Conservation (phyloP, 2,888 invertebrate species). For the Cephonodes hylas region DNA sequence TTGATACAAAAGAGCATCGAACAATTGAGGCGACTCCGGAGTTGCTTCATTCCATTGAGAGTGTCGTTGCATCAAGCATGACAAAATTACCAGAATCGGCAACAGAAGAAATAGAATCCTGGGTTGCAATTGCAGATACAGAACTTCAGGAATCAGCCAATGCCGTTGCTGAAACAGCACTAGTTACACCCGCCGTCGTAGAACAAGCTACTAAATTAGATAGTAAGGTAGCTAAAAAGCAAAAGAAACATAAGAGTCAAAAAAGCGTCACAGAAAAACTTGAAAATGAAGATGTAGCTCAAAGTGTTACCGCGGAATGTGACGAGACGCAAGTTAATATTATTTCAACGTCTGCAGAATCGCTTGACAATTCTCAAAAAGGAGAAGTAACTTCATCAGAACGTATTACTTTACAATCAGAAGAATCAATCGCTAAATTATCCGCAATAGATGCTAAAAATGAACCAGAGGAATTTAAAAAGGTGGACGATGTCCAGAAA, state of each 20-base stretch:
- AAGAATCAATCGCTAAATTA: neutral
- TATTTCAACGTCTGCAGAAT: neutral
- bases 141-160: neutral
- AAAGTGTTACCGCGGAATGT: conserved; percentile 18
- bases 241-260: conserved; percentile 24
- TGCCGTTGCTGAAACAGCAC: no score
- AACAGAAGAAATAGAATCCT: neutral
- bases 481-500: no score
- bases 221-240: conserved; percentile 22
- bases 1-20: conserved; percentile 1
- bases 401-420: neutral
- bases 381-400: no score
- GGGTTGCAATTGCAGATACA: conserved; percentile 4
- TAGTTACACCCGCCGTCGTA: neutral
- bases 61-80: neutral
- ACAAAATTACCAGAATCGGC: neutral
- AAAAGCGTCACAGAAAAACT: neutral
- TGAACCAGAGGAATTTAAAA: no score
- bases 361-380: no score
- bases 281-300: conserved; percentile 16
- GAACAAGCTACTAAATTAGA: neutral
- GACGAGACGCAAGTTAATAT: neutral
- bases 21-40: conserved; percentile 8
- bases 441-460: neutral
- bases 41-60: neutral